Conservation (phyloP, 1,140 invertebrate species). For the Eueides isabella region DNA sequence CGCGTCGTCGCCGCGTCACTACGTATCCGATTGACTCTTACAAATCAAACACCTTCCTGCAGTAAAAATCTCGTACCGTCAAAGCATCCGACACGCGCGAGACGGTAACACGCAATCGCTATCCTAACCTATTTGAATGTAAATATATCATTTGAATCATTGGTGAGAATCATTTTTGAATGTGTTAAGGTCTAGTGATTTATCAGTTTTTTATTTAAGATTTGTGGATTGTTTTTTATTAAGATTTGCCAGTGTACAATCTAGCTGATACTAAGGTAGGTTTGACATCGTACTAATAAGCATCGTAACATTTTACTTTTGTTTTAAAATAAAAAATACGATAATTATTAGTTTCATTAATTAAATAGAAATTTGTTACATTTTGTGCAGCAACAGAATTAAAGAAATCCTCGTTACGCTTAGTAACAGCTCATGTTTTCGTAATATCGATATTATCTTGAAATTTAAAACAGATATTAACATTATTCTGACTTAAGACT, state of each 20-base stretch:
- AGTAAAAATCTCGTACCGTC: constrained; percentile 56
- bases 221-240: constrained; percentile 26
- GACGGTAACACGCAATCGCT: constrained; percentile 29
- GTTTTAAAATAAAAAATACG: neutral
- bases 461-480: too few relatives aligned
- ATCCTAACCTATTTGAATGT: constrained; percentile 41
- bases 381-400: neutral
- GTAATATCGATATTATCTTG: neutral
- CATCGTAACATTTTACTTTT: neutral
- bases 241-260: constrained; percentile 24
- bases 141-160: constrained; percentile 58
- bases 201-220: constrained; percentile 36
- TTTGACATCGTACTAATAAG: constrained; percentile 16
- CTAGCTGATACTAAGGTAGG: constrained; percentile 31
- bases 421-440: neutral
- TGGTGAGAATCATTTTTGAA: constrained; percentile 43
- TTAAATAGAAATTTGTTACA: neutral
- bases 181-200: constrained; percentile 45
- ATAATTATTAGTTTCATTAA: neutral
- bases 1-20: constrained; percentile 57
- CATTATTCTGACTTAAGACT: too few relatives aligned
- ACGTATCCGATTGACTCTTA: constrained; percentile 47
- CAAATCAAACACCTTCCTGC: constrained; percentile 56
- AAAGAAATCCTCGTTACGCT: neutral
- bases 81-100: constrained; percentile 45